Base-by-base conservation (phyloP, 23 tunicate genomes). In the Phallusia fumigata region DNA sequence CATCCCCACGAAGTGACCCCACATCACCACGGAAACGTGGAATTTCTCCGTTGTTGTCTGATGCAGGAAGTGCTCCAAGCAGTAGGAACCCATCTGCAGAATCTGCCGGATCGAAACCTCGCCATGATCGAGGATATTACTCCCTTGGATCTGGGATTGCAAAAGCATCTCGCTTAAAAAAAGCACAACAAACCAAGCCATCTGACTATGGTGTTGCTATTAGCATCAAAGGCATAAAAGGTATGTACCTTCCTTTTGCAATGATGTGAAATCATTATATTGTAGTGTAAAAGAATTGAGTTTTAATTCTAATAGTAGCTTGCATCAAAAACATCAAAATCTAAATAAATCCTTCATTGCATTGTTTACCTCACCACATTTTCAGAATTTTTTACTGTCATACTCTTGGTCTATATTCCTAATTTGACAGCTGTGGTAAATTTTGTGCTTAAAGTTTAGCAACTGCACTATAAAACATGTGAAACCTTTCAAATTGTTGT, bases 191-290 rank as follows among this genome's bases (percentile, higher is more conserved):
- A 32, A 26, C 52, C 24, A 79, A 78, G 65, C 33, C 35, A 15
- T 81, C 89, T 3, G 96, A 79, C 6, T 91, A 91, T 79, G 96
- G 96, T 16, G 86, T 91, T 24, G 87, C 89, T 31, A 86, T 91
- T 19, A 91, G 96, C 84, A 86, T 91, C 32, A 91, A 91, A 83
- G 96, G 89, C 75, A 91, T 91, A 19, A 83, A 91, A 79, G 96
- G 96, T 73, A 1, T 31, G 81, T 75, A 0, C 1, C 5, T 6
- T 58, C 13, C 16, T 22, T 13, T 6, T 58, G 3, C 28, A 21
- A 21, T 58, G 5, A 3, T 58, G 8, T 58, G 8, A 40, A 40
- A 40, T 10, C 5, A 40, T 40, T 10, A 40, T 10, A 40, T 10
- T 40, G 47, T 40, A 40, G 47, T 40, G 10, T 40, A 3, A 40